phyloP scores from a whole-genome alignment of 2,797 vertebrate genomes.

The Ctenopoma multispine region DNA sequence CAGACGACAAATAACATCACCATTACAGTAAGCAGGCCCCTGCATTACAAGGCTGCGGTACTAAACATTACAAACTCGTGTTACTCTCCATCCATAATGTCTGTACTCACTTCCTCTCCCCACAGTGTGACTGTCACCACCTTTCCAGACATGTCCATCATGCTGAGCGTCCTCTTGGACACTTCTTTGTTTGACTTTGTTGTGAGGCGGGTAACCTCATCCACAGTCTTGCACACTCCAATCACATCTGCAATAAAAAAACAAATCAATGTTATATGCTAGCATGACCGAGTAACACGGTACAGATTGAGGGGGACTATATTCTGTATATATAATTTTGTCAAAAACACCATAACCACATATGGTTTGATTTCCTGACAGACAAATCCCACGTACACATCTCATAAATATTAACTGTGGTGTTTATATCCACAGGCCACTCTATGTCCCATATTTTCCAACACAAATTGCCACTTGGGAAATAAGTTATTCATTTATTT shows the following conservation, averaged over 20 bases:
- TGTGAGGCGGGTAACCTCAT: slow-evolving; percentile 90
- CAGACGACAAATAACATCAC: background rate
- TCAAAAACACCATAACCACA: background rate
- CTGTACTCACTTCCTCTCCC: slow-evolving; percentile 91
- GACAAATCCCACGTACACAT: slow-evolving; percentile 27
- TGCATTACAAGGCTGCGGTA: background rate
- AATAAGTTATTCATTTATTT: slow-evolving; percentile 51
- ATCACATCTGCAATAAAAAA: slow-evolving; percentile 89
- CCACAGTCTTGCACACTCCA: slow-evolving; percentile 93
- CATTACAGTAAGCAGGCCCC: background rate
- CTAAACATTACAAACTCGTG: slow-evolving; percentile 10
- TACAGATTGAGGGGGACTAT: background rate
- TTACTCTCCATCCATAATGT: background rate
- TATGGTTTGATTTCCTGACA: background rate
- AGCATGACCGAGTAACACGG: background rate
- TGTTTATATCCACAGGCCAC: slow-evolving; percentile 36
- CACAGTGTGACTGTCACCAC: slow-evolving; percentile 92
- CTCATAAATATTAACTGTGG: slow-evolving; percentile 56
- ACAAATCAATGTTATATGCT: background rate
- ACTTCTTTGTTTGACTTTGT: slow-evolving; percentile 93
- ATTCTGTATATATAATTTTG: background rate
- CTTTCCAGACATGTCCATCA: slow-evolving; percentile 94
- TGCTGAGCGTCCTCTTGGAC: slow-evolving; percentile 90
- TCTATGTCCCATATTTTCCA: slow-evolving; percentile 1
- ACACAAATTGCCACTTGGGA: slow-evolving; percentile 46